Evolutionary conservation across 2,888 invertebrate genomes (phyloP).

Genomic region (Diadromus collaris): DNA sequence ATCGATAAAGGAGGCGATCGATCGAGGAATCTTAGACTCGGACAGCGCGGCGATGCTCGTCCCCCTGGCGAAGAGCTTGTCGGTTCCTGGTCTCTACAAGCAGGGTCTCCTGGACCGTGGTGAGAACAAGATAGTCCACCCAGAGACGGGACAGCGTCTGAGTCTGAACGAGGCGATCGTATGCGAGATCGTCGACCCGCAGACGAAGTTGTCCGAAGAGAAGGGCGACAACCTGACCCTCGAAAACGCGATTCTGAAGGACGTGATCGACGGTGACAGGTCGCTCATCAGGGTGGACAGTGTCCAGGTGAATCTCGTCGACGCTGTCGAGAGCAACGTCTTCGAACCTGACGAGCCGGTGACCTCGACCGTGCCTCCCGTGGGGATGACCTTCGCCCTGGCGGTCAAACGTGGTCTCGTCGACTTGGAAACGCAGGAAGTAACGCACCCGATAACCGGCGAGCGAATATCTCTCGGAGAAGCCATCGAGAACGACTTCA

Average conservation of each 20-base stretch:
- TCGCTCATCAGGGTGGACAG: slow-evolving; percentile 84
- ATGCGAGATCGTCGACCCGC: slow-evolving; percentile 93
- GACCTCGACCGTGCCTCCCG: slow-evolving; percentile 84
- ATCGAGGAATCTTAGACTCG: slow-evolving; percentile 90
- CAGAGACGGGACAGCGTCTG: slow-evolving; percentile 91
- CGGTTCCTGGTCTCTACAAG: slow-evolving; percentile 91
- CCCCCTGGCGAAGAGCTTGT: slow-evolving; percentile 90
- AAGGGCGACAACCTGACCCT: slow-evolving; percentile 86
- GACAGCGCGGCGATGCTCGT: slow-evolving; percentile 88
- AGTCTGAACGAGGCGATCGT: slow-evolving; percentile 92
- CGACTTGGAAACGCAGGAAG: slow-evolving; percentile 84
- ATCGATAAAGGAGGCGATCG: slow-evolving; percentile 91
- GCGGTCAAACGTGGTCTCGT: slow-evolving; percentile 89
- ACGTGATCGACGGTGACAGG: slow-evolving; percentile 87
- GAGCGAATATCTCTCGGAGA: slow-evolving; percentile 84
- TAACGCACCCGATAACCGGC: slow-evolving; percentile 88
- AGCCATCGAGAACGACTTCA: slow-evolving; percentile 88
- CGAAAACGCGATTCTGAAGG: slow-evolving; percentile 87
- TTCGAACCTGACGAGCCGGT: slow-evolving; percentile 81
- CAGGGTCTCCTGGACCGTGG: slow-evolving; percentile 92
- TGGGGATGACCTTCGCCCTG: slow-evolving; percentile 91
- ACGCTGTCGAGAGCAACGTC: slow-evolving; percentile 86
- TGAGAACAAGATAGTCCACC: slow-evolving; percentile 90
- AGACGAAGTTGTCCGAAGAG: slow-evolving; percentile 85
- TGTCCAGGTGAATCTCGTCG: slow-evolving; percentile 86